Conservation (phyloP, 2,113 vertebrate genomes). For the Aspidoscelis tigris region DNA sequence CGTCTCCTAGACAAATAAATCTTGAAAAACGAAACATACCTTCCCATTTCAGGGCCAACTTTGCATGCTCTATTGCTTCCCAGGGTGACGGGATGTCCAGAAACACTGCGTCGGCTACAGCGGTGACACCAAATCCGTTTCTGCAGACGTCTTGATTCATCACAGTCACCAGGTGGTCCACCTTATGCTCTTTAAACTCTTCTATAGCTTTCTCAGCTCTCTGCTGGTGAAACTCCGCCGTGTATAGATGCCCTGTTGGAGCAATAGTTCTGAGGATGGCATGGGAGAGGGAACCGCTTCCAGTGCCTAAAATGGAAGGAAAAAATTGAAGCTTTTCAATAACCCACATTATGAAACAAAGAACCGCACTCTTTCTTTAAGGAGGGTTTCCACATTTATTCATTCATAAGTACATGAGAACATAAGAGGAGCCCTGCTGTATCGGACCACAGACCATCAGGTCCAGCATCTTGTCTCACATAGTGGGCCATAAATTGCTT, state of each 20-base stretch:
- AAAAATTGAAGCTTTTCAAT: neutral
- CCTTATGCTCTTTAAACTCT: slow-evolving; percentile 90
- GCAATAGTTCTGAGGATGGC: slow-evolving; percentile 93
- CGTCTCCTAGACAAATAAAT: neutral
- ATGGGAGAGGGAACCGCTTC: slow-evolving; percentile 95
- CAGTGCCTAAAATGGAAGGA: slow-evolving; percentile 81
- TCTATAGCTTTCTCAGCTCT: slow-evolving; percentile 87
- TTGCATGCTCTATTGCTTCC: slow-evolving; percentile 93
- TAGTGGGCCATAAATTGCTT: too few relatives aligned
- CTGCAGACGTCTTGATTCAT: slow-evolving; percentile 94
- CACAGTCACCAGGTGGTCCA: slow-evolving; percentile 91
- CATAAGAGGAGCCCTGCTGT: too few relatives aligned
- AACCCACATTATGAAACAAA: neutral
- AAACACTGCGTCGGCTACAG: slow-evolving; percentile 90
- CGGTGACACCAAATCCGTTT: slow-evolving; percentile 89
- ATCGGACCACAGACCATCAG: too few relatives aligned
- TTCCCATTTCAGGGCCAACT: slow-evolving; percentile 86
- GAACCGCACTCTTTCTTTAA: neutral
- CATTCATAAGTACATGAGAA: too few relatives aligned
- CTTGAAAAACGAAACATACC: slow-evolving; percentile 72
- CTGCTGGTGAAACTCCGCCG: slow-evolving; percentile 96
- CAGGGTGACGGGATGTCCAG: slow-evolving; percentile 96
- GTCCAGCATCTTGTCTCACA: too few relatives aligned
- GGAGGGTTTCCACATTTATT: too few relatives aligned
- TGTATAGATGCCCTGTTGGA: slow-evolving; percentile 93